A percentile compares a stretch with the other conserved stretches of the same genome.
Evolutionary conservation across 2,113 vertebrate genomes (phyloP).

Genomic region (Pelmatolapia mariae): DNA sequence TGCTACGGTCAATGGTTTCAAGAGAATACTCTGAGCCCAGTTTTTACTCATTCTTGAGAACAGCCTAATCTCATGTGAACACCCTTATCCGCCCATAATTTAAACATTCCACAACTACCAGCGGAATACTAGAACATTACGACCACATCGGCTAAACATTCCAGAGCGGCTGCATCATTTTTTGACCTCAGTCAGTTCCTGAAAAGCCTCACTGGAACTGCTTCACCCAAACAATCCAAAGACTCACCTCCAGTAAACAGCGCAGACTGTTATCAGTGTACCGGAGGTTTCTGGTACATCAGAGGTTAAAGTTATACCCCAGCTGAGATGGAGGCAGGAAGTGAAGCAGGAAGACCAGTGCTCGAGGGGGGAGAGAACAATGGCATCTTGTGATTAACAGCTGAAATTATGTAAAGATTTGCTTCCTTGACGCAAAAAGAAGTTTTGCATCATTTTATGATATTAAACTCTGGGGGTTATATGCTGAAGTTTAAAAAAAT

Average conservation of each 20-base stretch:
- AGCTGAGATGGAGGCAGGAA: slow-evolving; percentile 43
- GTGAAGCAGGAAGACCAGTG: slow-evolving; percentile 37
- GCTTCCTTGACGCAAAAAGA: neutral
- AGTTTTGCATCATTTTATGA: neutral
- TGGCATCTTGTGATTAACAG: neutral
- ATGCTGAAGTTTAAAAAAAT: neutral
- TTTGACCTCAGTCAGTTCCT: neutral
- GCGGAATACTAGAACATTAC: neutral
- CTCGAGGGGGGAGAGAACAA: slow-evolving; percentile 27
- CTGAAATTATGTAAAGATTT: neutral
- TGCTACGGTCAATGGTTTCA: neutral
- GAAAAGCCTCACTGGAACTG: neutral
- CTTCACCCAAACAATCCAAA: neutral
- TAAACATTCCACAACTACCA: neutral
- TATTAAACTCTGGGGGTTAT: neutral
- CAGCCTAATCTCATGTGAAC: neutral
- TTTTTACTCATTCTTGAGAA: neutral
- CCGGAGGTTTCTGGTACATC: neutral
- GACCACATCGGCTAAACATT: neutral
- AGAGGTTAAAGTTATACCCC: neutral
- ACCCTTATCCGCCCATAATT: neutral
- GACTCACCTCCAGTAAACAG: neutral
- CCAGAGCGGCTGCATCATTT: neutral
- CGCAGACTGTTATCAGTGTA: neutral
- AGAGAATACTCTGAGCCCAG: neutral